A percentile compares a stretch with the other conserved stretches of the same genome.
phyloP scores from a whole-genome alignment of 2,113 vertebrate species.

The Barbus barbus region DNA sequence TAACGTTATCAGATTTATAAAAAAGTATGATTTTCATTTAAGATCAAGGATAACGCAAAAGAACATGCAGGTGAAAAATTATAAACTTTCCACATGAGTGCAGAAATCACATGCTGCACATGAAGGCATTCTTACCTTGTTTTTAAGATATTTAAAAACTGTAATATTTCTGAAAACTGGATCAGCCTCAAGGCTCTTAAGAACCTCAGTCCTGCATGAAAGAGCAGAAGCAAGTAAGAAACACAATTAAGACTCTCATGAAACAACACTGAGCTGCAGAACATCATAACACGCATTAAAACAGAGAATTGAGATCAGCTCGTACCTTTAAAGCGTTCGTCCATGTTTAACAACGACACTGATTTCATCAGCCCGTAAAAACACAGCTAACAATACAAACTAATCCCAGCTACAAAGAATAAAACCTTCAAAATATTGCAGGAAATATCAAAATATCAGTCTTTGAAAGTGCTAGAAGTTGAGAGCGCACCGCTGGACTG shows the following conservation, averaged over 20 bases:
- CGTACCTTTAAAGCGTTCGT: slow-evolving; percentile 75
- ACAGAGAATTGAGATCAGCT: background rate
- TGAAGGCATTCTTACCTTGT: slow-evolving; percentile 86
- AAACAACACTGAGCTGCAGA: too few relatives aligned
- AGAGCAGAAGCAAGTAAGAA: slow-evolving; percentile 52
- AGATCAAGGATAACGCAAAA: background rate
- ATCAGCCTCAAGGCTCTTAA: slow-evolving; percentile 97
- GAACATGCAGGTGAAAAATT: slow-evolving; percentile 2
- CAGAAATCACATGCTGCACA: background rate
- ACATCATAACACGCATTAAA: background rate
- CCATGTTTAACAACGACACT: slow-evolving; percentile 71
- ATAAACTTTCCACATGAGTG: background rate
- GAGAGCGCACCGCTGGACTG: background rate
- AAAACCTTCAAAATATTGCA: background rate
- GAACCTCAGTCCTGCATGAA: slow-evolving; percentile 93
- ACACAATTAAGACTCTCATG: slow-evolving; percentile 14
- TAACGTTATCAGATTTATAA: background rate
- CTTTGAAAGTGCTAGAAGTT: background rate
- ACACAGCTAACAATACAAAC: background rate
- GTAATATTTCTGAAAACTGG: slow-evolving; percentile 99
- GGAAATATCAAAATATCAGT: background rate
- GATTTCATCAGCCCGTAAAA: slow-evolving; percentile 65
- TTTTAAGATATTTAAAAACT: slow-evolving; percentile 99
- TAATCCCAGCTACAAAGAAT: background rate
- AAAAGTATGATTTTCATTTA: background rate